Base-by-base conservation (phyloP, 1,140 invertebrate species). In the Hermatobates lingyangjiaoensis region DNA sequence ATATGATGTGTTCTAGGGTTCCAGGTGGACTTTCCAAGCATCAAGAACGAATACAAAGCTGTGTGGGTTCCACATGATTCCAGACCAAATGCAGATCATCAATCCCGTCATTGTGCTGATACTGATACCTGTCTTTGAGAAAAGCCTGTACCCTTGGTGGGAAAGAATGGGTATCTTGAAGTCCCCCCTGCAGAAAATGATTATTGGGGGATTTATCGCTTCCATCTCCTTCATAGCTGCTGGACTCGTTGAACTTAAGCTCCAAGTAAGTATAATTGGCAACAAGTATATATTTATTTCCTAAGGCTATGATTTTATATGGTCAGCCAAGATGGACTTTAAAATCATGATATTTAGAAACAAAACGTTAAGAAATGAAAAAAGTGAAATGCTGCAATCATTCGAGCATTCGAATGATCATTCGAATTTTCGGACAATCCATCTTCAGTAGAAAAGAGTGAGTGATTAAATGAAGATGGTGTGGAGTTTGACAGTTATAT, bases 121-220 rank as follows among this genome's bases (percentile, higher is more conserved):
- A 2, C 73, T 88, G 45, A 86, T 89, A 58, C 87, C 87, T 4
- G 52, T 88, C 0, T 88, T 87, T 64, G 81, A 88, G 68, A 61
- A 60, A 42, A 44, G 67, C 2, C 59, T 79, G 3, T 80, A 79
- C 60, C 65, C 64, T 5, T 24, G 57, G 5, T 52, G 67, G 20
- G 54, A 34, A 18, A 61, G 59, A 39, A 59, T 58, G 23, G 51
- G 54, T 0, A 53, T 64, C 21, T 67, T 74, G 1, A 66, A 48
- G 34, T 66, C 60, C 47, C 75, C 76, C 1, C 62, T 82, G 20
- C 72, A 76, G 53, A 67, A 74, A 58, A 77, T 83, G 62, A 63
- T 68, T 2, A 59, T 72, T 3, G 83, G 83, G 25, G 80, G 81
- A 46, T 57, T 80, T 18, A 60, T 87, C 14, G 76, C 77, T 21